Percentiles rank a stretch among this genome's conserved stretches.
Conservation (phyloP, 2,113 vertebrate genomes). For the Callopanchax toddi region DNA sequence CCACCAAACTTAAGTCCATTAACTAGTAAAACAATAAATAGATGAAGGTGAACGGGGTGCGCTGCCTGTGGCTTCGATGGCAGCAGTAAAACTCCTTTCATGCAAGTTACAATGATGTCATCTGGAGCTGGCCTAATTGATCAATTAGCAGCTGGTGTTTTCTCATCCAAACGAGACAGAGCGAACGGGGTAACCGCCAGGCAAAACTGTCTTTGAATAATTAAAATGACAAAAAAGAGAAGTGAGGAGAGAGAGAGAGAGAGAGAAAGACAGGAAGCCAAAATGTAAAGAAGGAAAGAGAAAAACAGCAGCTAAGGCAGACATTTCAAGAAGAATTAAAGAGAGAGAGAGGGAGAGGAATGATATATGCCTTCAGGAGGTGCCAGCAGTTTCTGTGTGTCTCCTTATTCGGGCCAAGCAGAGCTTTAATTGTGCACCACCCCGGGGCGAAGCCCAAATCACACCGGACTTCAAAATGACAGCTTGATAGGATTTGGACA, state of each 20-base stretch:
- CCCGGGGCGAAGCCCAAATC: slow-evolving; percentile 70
- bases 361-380: slow-evolving; percentile 93
- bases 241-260: slow-evolving; percentile 1
- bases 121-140: slow-evolving; percentile 65
- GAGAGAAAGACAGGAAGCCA: background rate
- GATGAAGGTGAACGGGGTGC: slow-evolving; percentile 10
- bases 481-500: slow-evolving; percentile 74
- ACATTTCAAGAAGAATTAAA: slow-evolving; percentile 28
- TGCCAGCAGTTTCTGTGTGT: slow-evolving; percentile 89
- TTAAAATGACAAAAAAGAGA: slow-evolving; percentile 57
- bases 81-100: slow-evolving; percentile 47
- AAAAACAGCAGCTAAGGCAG: slow-evolving; percentile 31
- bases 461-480: slow-evolving; percentile 71
- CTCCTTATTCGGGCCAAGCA: slow-evolving; percentile 82
- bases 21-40: slow-evolving; percentile 5
- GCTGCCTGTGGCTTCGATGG: slow-evolving; percentile 23
- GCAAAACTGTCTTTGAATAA: slow-evolving; percentile 66
- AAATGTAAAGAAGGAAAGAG: slow-evolving; percentile 1
- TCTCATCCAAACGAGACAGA: slow-evolving; percentile 62
- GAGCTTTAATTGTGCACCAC: slow-evolving; percentile 84
- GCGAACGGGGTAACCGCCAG: slow-evolving; percentile 59
- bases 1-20: slow-evolving; percentile 2
- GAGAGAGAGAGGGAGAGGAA: slow-evolving; percentile 54
- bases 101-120: slow-evolving; percentile 67
- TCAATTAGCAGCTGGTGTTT: slow-evolving; percentile 68